Percentiles rank a stretch among this genome's conserved stretches.
These are phyloP conservation scores for Malaclemys terrapin DNA, from an alignment of 2,113 vertebrate species.

Conservation along the genomic window DNA sequence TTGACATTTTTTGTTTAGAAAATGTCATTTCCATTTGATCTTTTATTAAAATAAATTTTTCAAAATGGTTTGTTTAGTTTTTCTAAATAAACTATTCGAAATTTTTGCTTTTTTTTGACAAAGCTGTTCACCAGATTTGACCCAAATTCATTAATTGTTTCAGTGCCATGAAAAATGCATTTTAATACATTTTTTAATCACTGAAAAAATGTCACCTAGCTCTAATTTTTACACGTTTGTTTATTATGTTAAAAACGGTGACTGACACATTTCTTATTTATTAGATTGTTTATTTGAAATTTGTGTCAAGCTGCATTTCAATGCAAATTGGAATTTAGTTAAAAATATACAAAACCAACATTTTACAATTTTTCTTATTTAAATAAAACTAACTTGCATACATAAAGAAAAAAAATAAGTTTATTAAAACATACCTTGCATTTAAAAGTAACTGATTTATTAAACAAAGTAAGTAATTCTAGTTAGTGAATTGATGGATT, in stretches of 20 bases:
- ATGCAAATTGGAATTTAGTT: neutral
- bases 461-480: accelerated
- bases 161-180: neutral
- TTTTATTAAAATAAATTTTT: neutral
- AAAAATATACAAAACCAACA: neutral
- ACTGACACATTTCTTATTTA: neutral
- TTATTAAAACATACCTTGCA: neutral
- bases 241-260: neutral
- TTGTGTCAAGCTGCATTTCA: neutral
- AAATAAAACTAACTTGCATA: neutral
- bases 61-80: too few species aligned
- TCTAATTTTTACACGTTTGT: neutral
- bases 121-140: neutral
- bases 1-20: neutral
- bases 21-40: neutral
- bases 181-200: neutral
- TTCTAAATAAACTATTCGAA: neutral
- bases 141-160: neutral
- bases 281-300: neutral
- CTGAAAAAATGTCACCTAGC: neutral
- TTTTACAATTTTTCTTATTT: neutral
- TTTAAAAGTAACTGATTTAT: neutral
- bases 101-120: neutral
- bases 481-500: neutral
- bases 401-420: accelerated